phyloP scores from a whole-genome alignment of 1,140 invertebrate genomes.

The Temnothorax longispinosus region DNA sequence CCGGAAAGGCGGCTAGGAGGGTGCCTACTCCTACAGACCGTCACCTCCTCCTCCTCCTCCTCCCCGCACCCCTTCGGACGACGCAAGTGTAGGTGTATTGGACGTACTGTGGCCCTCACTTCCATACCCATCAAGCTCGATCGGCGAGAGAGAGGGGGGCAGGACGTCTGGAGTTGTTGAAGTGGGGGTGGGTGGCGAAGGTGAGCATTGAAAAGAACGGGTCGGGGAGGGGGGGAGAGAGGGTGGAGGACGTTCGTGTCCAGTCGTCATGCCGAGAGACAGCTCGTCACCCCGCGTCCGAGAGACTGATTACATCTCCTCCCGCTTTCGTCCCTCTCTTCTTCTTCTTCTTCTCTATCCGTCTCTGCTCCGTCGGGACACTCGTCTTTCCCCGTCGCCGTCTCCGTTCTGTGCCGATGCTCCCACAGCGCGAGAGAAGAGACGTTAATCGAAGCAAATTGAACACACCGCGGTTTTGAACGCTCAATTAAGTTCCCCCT shows the following conservation, averaged over 20 bases:
- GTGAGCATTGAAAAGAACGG: slow-evolving; percentile 52
- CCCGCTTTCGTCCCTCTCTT: slow-evolving; percentile 18
- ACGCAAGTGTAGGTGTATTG: slow-evolving; percentile 56
- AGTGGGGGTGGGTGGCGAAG: slow-evolving; percentile 45
- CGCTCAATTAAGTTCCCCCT: slow-evolving; percentile 71
- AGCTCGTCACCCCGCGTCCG: slow-evolving; percentile 78
- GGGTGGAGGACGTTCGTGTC: slow-evolving; percentile 71
- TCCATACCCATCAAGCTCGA: slow-evolving; percentile 55
- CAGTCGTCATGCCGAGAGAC: slow-evolving; percentile 78
- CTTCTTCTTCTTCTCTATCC: not conserved
- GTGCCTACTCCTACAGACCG: slow-evolving; percentile 51
- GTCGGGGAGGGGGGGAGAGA: slow-evolving; percentile 11
- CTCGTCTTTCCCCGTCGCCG: slow-evolving; percentile 1
- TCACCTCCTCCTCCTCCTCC: not conserved
- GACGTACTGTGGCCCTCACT: slow-evolving; percentile 56
- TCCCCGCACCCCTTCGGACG: not conserved
- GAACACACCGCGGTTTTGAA: slow-evolving; percentile 72
- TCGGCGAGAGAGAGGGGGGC: slow-evolving; percentile 17
- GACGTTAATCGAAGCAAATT: slow-evolving; percentile 76
- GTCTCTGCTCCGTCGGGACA: slow-evolving; percentile 5
- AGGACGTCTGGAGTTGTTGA: slow-evolving; percentile 45
- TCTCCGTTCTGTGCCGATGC: slow-evolving; percentile 28
- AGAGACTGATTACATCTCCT: slow-evolving; percentile 74
- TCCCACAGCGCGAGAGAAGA: slow-evolving; percentile 54
- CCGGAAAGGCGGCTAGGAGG: slow-evolving; percentile 72